Conservation (phyloP, 2,888 invertebrate genomes). For the Tiliacea aurago region DNA sequence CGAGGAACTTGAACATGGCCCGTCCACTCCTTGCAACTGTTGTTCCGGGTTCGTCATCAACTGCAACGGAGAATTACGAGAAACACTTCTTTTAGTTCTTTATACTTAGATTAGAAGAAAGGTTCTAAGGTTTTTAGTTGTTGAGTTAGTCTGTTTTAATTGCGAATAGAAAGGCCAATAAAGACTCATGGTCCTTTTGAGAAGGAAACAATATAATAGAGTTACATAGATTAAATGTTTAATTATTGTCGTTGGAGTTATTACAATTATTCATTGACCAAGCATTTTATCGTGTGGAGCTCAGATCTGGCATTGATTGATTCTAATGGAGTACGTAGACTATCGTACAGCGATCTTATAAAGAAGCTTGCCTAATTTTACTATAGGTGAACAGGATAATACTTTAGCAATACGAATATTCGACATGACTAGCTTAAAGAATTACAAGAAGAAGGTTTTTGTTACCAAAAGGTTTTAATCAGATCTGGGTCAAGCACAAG, state of each 20-base stretch:
- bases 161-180: not conserved
- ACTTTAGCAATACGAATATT: not conserved
- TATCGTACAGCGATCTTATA: not conserved
- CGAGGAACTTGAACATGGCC: conserved; percentile 87
- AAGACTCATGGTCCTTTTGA: not conserved
- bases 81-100: conserved; percentile 41
- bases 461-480: conserved; percentile 11
- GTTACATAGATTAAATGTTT: not conserved
- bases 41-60: conserved; percentile 81
- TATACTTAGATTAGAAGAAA: not conserved
- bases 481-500: conserved; percentile 41
- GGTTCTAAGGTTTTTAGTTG: not conserved
- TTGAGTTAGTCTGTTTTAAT: not conserved
- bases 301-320: not conserved
- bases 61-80: conserved; percentile 70
- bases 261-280: not conserved
- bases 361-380: not conserved
- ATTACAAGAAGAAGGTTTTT: conserved; percentile 5
- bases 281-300: too few species aligned
- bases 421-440: not conserved
- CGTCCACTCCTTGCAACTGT: conserved; percentile 86
- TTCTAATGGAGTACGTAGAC: not conserved
- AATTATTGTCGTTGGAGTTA: not conserved
- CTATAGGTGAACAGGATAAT: not conserved
- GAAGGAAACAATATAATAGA: not conserved